Percentiles rank a stretch among this genome's conserved stretches.
These are phyloP conservation scores for Sebastes schlegelii DNA, from an alignment of 2,113 vertebrate species.

Conservation along the genomic window DNA sequence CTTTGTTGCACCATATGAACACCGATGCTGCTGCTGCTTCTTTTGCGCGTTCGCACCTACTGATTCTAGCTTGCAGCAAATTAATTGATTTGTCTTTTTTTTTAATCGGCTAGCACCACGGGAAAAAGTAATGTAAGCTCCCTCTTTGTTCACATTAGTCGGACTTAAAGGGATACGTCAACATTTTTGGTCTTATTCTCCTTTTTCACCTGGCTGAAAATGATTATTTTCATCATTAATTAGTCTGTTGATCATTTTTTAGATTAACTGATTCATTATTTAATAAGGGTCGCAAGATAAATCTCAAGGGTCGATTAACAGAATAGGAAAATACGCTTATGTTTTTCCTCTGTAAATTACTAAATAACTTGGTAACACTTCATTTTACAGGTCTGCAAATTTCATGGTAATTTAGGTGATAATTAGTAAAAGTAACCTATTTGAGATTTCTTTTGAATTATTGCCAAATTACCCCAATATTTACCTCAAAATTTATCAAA, in stretches of 20 bases:
- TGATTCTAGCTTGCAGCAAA: conserved; percentile 45
- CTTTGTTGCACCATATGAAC: conserved; percentile 66
- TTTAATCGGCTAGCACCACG: conserved; percentile 68
- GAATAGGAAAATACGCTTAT: no score
- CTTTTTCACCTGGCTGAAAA: not conserved
- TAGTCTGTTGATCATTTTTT: not conserved
- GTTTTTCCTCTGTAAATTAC: no score
- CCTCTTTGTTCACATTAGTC: not conserved
- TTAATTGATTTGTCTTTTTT: conserved; percentile 17
- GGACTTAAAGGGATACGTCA: conserved; percentile 33
- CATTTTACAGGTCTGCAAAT: no score
- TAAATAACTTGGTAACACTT: no score
- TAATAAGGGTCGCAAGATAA: not conserved
- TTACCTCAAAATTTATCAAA: no score
- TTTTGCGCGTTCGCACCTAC: conserved; percentile 39
- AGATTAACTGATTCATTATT: not conserved
- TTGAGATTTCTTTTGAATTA: no score
- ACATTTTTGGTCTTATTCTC: conserved; percentile 28
- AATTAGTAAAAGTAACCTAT: no score
- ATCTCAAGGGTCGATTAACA: no score
- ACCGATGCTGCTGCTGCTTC: conserved; percentile 34
- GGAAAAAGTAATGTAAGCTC: conserved; percentile 42
- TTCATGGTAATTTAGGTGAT: no score
- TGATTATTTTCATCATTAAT: not conserved
- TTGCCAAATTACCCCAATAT: no score